Conservation (phyloP, 2,797 vertebrate genomes). For the Scolopax bukidnonensis region DNA sequence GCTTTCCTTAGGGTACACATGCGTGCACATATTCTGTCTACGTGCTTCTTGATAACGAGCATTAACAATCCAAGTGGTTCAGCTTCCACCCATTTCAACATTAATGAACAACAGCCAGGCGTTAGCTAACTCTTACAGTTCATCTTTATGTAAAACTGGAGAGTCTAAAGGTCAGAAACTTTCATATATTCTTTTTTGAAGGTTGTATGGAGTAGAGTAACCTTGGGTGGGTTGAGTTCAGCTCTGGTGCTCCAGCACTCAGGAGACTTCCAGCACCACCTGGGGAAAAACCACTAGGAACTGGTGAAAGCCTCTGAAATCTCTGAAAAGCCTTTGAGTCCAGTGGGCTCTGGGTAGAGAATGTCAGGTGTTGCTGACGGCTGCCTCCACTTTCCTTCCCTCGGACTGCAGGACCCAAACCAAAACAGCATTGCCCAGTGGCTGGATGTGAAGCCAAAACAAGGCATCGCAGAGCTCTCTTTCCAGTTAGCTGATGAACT, state of each 20-base stretch:
- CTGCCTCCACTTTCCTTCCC: background rate
- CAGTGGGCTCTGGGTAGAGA: background rate
- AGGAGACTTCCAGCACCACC: background rate
- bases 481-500: conserved; percentile 66
- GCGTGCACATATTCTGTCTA: background rate
- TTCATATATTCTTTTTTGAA: background rate
- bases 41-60: background rate
- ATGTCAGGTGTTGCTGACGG: background rate
- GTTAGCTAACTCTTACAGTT: background rate
- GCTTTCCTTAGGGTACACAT: background rate
- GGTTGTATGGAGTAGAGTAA: background rate
- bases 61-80: background rate
- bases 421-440: conserved; percentile 66
- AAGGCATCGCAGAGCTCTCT: conserved; percentile 70
- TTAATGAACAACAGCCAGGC: background rate
- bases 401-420: conserved; percentile 57
- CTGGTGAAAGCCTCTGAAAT: background rate
- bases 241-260: background rate
- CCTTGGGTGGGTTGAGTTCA: background rate
- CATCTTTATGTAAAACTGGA: background rate
- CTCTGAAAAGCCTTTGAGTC: background rate
- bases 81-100: background rate
- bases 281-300: background rate
- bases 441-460: conserved; percentile 66
- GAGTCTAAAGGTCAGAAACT: background rate